Conservation (phyloP, 2,113 vertebrate genomes). For the Saccopteryx leptura region DNA sequence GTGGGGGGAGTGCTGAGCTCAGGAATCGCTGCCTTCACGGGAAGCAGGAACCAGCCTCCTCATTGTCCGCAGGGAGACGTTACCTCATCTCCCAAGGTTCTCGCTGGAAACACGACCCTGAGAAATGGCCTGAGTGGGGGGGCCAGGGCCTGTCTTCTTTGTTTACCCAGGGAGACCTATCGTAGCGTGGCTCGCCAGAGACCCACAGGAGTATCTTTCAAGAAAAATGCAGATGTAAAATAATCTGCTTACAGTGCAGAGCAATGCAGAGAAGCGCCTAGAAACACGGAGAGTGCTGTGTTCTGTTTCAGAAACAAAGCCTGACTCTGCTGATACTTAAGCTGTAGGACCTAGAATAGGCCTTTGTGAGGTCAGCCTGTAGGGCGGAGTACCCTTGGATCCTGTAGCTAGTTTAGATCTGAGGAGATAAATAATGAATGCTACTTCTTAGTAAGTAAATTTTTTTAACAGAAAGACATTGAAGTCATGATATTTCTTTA, state of each 20-base stretch:
- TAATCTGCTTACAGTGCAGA: conserved; percentile 17
- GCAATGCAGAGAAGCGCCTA: not conserved
- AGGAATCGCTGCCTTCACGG: not conserved
- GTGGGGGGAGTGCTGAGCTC: not conserved
- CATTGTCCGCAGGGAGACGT: not conserved
- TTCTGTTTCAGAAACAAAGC: not conserved
- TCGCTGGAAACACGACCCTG: not conserved
- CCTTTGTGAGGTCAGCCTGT: not conserved
- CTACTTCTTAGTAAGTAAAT: conserved; percentile 30
- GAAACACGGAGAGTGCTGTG: not conserved
- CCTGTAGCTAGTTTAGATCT: not conserved
- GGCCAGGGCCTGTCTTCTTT: not conserved
- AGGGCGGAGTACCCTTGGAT: not conserved
- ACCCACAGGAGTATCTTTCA: not conserved
- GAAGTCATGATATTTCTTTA: conserved; percentile 42
- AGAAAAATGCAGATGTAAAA: not conserved
- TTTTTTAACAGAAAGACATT: not conserved
- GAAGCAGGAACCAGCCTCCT: not conserved
- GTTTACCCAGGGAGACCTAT: not conserved
- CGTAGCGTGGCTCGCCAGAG: not conserved
- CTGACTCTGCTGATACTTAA: not conserved
- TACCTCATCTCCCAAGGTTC: not conserved
- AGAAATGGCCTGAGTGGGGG: not conserved
- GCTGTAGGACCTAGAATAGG: not conserved
- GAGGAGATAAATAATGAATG: not conserved